Evolutionary conservation across 92 coral and sea anemone species (phyloP).

Genomic region (Phymanthus crucifer): DNA sequence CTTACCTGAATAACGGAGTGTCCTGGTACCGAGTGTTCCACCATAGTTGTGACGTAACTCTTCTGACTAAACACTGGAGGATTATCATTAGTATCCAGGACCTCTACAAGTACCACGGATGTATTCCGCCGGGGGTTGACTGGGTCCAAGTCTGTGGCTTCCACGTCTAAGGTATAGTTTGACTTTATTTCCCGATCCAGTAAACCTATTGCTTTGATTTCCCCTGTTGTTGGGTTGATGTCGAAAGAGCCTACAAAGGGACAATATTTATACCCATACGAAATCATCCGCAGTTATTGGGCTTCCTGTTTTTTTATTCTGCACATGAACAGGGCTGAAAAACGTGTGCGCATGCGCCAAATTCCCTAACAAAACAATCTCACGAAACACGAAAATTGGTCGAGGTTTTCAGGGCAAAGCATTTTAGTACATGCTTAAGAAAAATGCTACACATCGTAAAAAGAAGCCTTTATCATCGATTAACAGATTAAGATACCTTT

Average conservation of each 20-base stretch:
- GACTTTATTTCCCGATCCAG: constrained; percentile 78
- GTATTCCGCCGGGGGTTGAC: constrained; percentile 66
- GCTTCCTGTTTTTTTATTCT: neutral
- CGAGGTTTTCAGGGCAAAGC: too few species aligned
- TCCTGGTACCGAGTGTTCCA: constrained; percentile 66
- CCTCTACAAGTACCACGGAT: constrained; percentile 75
- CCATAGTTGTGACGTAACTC: constrained; percentile 61
- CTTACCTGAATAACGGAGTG: constrained; percentile 65
- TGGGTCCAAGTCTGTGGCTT: constrained; percentile 79
- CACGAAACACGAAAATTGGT: too few species aligned
- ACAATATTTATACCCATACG: neutral
- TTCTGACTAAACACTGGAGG: constrained; percentile 70
- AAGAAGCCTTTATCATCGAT: too few species aligned
- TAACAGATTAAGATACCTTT: too few species aligned
- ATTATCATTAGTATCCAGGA: constrained; percentile 86
- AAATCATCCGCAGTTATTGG: neutral
- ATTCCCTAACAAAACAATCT: too few species aligned
- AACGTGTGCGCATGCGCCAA: too few species aligned
- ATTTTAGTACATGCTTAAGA: too few species aligned
- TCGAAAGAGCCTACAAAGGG: constrained; percentile 48
- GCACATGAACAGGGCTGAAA: too few species aligned
- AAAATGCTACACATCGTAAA: too few species aligned
- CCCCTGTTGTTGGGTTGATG: constrained; percentile 56
- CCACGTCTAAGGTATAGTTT: constrained; percentile 71
- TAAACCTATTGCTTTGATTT: constrained; percentile 60